Conservation (phyloP, 2,888 invertebrate species). For the Ligdia adustata region DNA sequence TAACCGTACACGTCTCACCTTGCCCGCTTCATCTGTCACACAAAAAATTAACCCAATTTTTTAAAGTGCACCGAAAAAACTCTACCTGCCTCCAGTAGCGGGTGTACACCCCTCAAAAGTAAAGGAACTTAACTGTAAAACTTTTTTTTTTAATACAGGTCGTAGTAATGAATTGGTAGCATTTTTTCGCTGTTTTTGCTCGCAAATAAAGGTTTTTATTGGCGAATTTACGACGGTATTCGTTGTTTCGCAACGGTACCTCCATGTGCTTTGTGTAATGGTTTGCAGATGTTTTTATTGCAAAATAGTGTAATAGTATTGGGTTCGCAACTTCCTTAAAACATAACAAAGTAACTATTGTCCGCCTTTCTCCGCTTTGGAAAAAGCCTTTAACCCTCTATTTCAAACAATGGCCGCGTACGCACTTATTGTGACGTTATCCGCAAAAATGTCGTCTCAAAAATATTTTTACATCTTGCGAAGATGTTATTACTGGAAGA, state of each 20-base stretch:
- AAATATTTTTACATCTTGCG: conserved; percentile 35
- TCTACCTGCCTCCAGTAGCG: conserved; percentile 78
- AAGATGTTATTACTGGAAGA: conserved; percentile 16
- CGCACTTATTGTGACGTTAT: conserved; percentile 39
- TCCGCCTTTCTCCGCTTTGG: conserved; percentile 37
- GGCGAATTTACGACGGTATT: conserved; percentile 61
- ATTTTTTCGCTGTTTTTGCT: conserved; percentile 65
- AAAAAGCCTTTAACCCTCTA: conserved; percentile 52
- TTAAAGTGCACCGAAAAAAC: conserved; percentile 62
- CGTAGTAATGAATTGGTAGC: conserved; percentile 48
- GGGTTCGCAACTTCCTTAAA: conserved; percentile 41
- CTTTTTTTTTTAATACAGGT: too few species aligned
- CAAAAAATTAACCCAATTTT: conserved; percentile 77
- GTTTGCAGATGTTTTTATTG: conserved; percentile 62
- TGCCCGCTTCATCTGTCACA: conserved; percentile 69
- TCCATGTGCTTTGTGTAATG: conserved; percentile 55
- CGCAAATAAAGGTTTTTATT: conserved; percentile 55
- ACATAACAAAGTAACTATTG: conserved; percentile 47
- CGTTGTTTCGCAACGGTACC: conserved; percentile 68
- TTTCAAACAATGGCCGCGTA: conserved; percentile 49
- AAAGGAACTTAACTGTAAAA: conserved; percentile 65
- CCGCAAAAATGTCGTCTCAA: conserved; percentile 40
- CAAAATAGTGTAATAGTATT: conserved; percentile 40
- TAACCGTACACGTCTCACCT: conserved; percentile 79
- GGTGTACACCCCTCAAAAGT: conserved; percentile 55